Evolutionary conservation across 2,888 invertebrate species (phyloP), one percentile per base, ranked within the genome.

Genomic region (Phyto melanocephala): DNA sequence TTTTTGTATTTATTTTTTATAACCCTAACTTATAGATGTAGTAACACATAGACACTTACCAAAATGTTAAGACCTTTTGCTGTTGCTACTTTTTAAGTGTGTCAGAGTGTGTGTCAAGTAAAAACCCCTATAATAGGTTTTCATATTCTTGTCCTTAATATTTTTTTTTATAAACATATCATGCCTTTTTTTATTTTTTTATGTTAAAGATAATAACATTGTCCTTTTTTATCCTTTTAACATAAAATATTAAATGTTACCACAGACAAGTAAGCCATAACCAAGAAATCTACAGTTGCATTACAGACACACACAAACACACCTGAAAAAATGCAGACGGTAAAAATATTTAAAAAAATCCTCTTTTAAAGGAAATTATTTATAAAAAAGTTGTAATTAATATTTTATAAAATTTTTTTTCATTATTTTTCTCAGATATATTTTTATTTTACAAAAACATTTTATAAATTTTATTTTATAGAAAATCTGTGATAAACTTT

Each of bases 151-250:
- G 50, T 74, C 35, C 52, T 45, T 52, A 28, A 40, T 13, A 56
- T 47, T 65, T 72, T 72, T 54, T 5, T 52, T 5, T 52, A 24
- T 1, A n/a, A 4, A 3, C 28, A 28, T 6, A 6, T 28, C 50
- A 17, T 50, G 22, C 50, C 20, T 22, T 20, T 45, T 62, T 45
- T 62, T 47, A 20, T 6, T 22, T 42, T 17, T 37, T 65, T 17
- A 52, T 62, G 8, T 68, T 62, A 33, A n/a, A 72, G 72, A 80
- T 80, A 74, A 80, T 68, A 74, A 74, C 11, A 80, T 67, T 80
- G 79, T 80, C 79, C 74, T 74, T 72, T 76, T 79, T 67, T 68
- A 60, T 74, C 42, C 67, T 67, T 79, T 79, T 60, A 52, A 52
- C 42, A 67, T 67, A 71, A 79, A 72, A 79, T 79, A 79, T 60